These are phyloP conservation scores for Cyanocitta stelleri DNA, from an alignment of 2,113 vertebrate genomes.

Conservation along the genomic window DNA sequence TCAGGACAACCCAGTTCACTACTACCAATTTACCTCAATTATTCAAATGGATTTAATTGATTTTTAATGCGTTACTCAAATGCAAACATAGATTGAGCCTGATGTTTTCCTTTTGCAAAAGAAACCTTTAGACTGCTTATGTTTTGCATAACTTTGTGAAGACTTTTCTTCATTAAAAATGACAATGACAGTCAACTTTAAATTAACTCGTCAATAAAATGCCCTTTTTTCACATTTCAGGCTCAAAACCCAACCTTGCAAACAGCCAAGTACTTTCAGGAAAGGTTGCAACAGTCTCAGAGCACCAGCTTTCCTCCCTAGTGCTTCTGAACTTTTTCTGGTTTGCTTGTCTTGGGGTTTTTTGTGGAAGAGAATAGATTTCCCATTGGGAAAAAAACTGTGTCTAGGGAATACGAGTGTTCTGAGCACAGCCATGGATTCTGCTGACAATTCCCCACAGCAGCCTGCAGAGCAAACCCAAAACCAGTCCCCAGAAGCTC, in stretches of 20 bases:
- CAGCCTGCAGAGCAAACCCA: not conserved
- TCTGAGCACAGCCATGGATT: not conserved
- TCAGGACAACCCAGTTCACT: constrained; percentile 14
- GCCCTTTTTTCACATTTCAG: not conserved
- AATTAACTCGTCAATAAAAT: not conserved
- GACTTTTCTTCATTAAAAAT: not conserved
- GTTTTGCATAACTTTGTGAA: constrained; percentile 22
- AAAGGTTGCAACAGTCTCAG: not conserved
- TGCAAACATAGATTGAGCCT: constrained; percentile 17
- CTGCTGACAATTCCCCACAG: not conserved
- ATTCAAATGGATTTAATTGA: constrained; percentile 20
- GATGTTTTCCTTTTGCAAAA: not conserved
- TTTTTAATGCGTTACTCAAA: constrained; percentile 40
- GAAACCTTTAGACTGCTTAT: not conserved
- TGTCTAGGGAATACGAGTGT: not conserved
- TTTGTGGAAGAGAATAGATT: not conserved
- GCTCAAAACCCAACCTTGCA: not conserved
- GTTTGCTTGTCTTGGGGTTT: not conserved
- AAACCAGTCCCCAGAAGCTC: not conserved
- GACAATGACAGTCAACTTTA: not conserved
- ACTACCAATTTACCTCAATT: constrained; percentile 40
- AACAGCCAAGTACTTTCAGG: not conserved
- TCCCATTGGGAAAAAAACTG: not conserved
- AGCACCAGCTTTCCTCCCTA: not conserved
- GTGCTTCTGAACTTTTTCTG: not conserved